A percentile compares a stretch with the other conserved stretches of the same genome.
phyloP scores from a whole-genome alignment of 30 jellyfish, hydroid and myxozoan species.

The Aurelia sp. region DNA sequence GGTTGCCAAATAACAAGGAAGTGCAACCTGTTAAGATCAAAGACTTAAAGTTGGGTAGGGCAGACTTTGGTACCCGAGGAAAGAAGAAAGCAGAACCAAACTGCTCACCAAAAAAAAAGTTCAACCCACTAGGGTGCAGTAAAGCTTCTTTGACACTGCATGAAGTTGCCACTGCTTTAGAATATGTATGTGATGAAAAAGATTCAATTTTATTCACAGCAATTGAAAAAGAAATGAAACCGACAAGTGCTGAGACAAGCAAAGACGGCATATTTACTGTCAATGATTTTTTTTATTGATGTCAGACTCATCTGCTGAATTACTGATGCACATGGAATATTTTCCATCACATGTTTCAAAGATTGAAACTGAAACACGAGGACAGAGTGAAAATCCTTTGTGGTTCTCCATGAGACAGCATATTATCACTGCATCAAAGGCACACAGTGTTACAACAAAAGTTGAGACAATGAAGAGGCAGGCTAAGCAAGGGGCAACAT shows the following conservation, averaged over 20 bases:
- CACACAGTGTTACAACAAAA: constrained; percentile 27
- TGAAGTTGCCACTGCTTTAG: constrained; percentile 19
- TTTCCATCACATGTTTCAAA: not conserved
- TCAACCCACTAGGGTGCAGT: constrained; percentile 20
- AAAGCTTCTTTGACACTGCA: constrained; percentile 5
- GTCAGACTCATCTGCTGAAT: constrained; percentile 12
- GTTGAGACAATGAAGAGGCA: no score
- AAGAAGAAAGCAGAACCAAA: constrained; percentile 23
- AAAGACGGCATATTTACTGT: constrained; percentile 1
- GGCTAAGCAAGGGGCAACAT: no score
- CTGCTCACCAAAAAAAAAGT: constrained; percentile 40
- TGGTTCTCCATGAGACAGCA: constrained; percentile 3
- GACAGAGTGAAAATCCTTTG: constrained; percentile 10
- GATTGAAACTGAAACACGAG: constrained; percentile 9
- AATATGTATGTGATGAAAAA: constrained; percentile 2
- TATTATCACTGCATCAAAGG: constrained; percentile 65
- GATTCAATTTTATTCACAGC: constrained; percentile 28
- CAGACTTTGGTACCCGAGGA: constrained; percentile 22
- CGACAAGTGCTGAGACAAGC: constrained; percentile 5
- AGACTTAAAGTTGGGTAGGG: constrained; percentile 25
- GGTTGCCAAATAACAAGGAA: constrained; percentile 58
- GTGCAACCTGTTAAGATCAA: constrained; percentile 26
- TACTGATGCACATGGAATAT: constrained; percentile 1
- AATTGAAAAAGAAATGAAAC: not conserved
- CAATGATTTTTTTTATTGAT: not conserved